Evolutionary conservation across 1,140 invertebrate species (phyloP).

Genomic region (Planococcus citri): DNA sequence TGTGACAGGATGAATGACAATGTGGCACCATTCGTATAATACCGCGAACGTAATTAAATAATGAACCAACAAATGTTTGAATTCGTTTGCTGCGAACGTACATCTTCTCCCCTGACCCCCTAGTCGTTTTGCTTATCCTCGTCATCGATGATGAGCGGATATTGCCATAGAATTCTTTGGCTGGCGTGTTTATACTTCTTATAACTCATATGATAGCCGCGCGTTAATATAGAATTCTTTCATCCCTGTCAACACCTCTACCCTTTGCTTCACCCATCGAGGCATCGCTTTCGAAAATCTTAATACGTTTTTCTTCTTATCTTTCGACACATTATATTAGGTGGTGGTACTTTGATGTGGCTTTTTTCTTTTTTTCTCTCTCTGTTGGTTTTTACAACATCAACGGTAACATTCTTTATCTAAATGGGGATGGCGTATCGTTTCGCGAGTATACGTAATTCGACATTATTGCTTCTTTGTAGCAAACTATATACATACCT

Average conservation of each 20-base stretch:
- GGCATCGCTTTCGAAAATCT: not conserved
- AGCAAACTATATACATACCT: too few species aligned
- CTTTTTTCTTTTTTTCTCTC: not conserved
- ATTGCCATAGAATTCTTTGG: not conserved
- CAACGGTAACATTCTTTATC: too few species aligned
- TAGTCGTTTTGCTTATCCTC: not conserved
- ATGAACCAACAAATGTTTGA: slow-evolving; percentile 15
- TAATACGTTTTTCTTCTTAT: not conserved
- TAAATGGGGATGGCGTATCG: too few species aligned
- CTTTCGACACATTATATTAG: slow-evolving; percentile 15
- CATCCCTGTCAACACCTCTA: too few species aligned
- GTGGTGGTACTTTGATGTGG: too few species aligned
- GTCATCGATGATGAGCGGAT: not conserved
- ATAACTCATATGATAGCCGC: not conserved
- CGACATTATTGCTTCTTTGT: too few species aligned
- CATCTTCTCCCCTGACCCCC: not conserved
- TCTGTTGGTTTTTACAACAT: not conserved
- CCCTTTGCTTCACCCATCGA: not conserved
- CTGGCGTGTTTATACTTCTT: too few species aligned
- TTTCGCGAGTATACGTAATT: too few species aligned
- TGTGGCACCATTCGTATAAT: slow-evolving; percentile 11
- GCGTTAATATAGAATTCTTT: not conserved
- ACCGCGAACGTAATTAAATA: slow-evolving; percentile 12
- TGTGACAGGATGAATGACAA: slow-evolving; percentile 17
- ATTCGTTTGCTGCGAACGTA: not conserved